A percentile compares a stretch with the other conserved stretches of the same genome.
Conservation (phyloP, 2,113 vertebrate genomes). For the Picathartes gymnocephalus region DNA sequence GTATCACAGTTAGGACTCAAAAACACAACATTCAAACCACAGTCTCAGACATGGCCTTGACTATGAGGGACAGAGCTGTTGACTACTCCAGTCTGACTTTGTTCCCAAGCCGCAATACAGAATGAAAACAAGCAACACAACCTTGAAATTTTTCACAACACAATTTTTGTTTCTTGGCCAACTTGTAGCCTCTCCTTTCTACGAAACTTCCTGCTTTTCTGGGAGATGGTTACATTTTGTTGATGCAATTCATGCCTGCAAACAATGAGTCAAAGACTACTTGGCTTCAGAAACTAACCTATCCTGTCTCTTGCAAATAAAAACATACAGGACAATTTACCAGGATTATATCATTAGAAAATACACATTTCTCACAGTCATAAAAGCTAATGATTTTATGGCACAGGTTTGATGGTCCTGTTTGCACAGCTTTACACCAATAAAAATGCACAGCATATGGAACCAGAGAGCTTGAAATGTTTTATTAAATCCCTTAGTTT, state of each 20-base stretch:
- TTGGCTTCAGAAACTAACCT: background rate
- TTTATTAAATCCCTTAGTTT: background rate
- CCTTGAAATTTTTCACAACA: slow-evolving; percentile 53
- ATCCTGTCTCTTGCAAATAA: background rate
- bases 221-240: background rate
- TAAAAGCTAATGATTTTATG: background rate
- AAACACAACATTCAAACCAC: background rate
- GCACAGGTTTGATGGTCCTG: background rate
- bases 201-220: slow-evolving; percentile 21
- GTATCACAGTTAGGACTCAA: background rate
- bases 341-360: background rate
- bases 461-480: background rate
- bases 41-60: slow-evolving; percentile 24
- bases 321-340: background rate
- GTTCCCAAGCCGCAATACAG: background rate
- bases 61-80: background rate
- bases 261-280: slow-evolving; percentile 30
- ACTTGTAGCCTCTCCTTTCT: background rate
- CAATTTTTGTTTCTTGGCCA: slow-evolving; percentile 16
- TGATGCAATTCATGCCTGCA: background rate
- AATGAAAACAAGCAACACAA: slow-evolving; percentile 39
- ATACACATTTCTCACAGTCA: background rate
- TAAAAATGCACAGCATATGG: background rate
- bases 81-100: background rate
- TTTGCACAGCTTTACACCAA: background rate